Evolutionary conservation across 1,140 invertebrate genomes (phyloP).

Genomic region (Neodiprion lecontei): DNA sequence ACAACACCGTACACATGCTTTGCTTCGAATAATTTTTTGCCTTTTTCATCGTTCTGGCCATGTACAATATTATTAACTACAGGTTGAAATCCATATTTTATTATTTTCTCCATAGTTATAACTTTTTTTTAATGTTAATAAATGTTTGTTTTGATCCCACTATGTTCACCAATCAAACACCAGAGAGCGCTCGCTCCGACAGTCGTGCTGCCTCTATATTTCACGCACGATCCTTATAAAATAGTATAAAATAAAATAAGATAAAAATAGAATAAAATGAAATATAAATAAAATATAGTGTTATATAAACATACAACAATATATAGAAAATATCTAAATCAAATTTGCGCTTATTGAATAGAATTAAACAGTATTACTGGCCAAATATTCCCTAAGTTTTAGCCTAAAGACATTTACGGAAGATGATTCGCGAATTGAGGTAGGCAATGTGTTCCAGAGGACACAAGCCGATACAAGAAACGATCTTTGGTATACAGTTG

Average conservation of each 20-base stretch:
- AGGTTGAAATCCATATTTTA: slow-evolving; percentile 18
- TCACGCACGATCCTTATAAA: not conserved
- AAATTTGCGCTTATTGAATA: too few species aligned
- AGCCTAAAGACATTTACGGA: too few species aligned
- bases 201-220: not conserved
- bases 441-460: too few species aligned
- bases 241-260: too few species aligned
- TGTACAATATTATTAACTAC: slow-evolving; percentile 9
- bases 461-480: too few species aligned
- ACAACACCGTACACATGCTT: slow-evolving; percentile 18
- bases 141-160: not conserved
- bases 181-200: not conserved
- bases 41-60: slow-evolving; percentile 19
- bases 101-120: not conserved
- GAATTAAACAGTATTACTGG: too few species aligned
- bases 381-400: too few species aligned
- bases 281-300: too few species aligned
- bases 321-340: too few species aligned
- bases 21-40: slow-evolving; percentile 20
- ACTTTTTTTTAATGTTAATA: not conserved
- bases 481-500: too few species aligned
- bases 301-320: too few species aligned
- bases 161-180: not conserved
- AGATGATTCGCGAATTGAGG: too few species aligned
- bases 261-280: not conserved